phyloP scores from a whole-genome alignment of 1,140 invertebrate genomes.

The Neodiprion pinetum region DNA sequence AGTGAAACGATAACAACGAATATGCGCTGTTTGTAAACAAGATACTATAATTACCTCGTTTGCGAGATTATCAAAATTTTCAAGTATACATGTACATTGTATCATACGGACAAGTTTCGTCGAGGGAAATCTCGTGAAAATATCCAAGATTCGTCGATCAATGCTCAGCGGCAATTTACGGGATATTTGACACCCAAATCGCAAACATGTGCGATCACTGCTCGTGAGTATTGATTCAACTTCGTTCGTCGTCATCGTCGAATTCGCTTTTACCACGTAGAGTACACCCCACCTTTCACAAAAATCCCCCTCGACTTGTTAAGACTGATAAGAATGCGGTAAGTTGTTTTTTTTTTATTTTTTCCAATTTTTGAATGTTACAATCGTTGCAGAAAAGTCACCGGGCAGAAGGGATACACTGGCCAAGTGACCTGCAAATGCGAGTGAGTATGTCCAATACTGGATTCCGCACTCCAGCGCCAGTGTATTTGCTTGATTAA shows the following conservation, averaged over 20 bases:
- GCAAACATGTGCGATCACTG: constrained; percentile 40
- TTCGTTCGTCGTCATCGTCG: not conserved
- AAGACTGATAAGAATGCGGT: not conserved
- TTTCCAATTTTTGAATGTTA: not conserved
- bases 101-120: not conserved
- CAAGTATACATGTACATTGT: not conserved
- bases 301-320: not conserved
- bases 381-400: constrained; percentile 34
- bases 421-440: constrained; percentile 47
- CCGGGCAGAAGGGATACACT: constrained; percentile 38
- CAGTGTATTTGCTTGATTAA: no score
- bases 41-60: not conserved
- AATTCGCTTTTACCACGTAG: not conserved
- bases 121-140: not conserved
- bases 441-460: constrained; percentile 32
- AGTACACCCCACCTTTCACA: not conserved
- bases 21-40: constrained; percentile 5
- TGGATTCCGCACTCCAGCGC: no score
- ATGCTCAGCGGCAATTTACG: not conserved
- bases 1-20: not conserved
- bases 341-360: not conserved
- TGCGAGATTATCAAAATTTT: not conserved
- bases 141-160: not conserved
- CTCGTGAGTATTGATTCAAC: constrained; percentile 31
- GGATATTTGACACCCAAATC: not conserved